A percentile compares a stretch with the other conserved stretches of the same genome.
These are phyloP conservation scores for Ophonus ardosiacus DNA, from an alignment of 2,888 invertebrate genomes.

Conservation along the genomic window DNA sequence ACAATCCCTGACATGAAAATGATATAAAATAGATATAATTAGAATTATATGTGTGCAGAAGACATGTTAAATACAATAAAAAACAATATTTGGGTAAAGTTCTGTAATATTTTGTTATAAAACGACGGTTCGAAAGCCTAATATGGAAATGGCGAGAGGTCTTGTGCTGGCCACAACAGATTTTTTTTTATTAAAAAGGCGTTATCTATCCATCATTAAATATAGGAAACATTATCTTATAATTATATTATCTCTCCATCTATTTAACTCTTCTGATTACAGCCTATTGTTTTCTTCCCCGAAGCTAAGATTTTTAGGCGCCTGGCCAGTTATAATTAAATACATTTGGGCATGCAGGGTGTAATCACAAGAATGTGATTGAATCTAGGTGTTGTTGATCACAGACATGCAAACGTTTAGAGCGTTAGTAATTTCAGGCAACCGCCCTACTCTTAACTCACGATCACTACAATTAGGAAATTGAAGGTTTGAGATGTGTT, in stretches of 20 bases:
- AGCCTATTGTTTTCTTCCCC: background rate
- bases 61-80: too few relatives aligned
- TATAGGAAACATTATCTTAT: background rate
- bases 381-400: constrained; percentile 32
- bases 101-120: too few relatives aligned
- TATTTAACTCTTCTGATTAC: background rate
- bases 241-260: background rate
- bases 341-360: constrained; percentile 48
- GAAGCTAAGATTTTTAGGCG: constrained; percentile 11
- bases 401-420: constrained; percentile 33
- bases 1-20: too few relatives aligned
- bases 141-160: too few relatives aligned
- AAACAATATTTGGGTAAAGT: too few relatives aligned
- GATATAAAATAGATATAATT: too few relatives aligned
- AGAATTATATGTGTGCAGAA: too few relatives aligned
- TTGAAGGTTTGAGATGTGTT: constrained; percentile 17
- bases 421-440: constrained; percentile 26
- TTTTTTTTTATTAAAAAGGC: background rate
- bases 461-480: constrained; percentile 51
- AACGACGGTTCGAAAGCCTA: too few relatives aligned
- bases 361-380: constrained; percentile 54
- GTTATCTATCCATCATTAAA: background rate
- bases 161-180: too few relatives aligned
- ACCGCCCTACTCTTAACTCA: constrained; percentile 52
- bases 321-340: constrained; percentile 55